Conservation (phyloP, 2,113 vertebrate genomes). For the Dasyurus viverrinus region DNA sequence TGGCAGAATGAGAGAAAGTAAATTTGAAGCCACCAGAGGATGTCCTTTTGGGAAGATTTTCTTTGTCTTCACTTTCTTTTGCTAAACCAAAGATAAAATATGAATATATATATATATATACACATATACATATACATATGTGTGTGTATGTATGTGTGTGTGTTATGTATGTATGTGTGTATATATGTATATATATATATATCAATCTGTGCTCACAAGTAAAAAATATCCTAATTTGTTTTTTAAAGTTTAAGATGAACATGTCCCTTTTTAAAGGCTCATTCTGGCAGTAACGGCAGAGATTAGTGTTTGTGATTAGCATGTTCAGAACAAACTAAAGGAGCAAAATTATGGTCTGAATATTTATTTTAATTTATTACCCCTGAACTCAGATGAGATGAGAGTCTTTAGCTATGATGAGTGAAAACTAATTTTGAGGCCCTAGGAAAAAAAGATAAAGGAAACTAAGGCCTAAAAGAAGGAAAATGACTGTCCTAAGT, state of each 20-base stretch:
- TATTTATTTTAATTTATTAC: not conserved
- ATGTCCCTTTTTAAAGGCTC: not conserved
- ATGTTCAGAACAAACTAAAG: constrained; percentile 37
- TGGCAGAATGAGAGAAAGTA: constrained; percentile 88
- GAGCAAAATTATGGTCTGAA: constrained; percentile 9
- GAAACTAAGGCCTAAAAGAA: constrained; percentile 38
- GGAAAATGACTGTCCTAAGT: constrained; percentile 43
- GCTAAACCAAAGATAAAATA: constrained; percentile 81
- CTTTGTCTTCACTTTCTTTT: constrained; percentile 92
- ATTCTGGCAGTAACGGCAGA: not conserved
- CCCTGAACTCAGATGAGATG: not conserved
- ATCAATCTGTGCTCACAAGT: constrained; percentile 57
- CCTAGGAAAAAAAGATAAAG: constrained; percentile 44
- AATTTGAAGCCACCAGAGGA: constrained; percentile 88
- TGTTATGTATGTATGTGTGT: too few species aligned
- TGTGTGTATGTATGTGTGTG: too few species aligned
- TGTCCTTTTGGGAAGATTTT: constrained; percentile 87
- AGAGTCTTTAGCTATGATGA: not conserved
- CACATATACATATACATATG: too few species aligned
- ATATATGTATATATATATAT: not conserved
- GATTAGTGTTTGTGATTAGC: constrained; percentile 24
- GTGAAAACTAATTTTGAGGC: not conserved
- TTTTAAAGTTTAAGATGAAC: constrained; percentile 24
- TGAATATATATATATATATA: constrained; percentile 27
- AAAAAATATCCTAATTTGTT: constrained; percentile 37